A percentile compares a stretch with the other conserved stretches of the same genome.
Conservation (phyloP, 1,140 invertebrate genomes). For the Megalonaias nervosa region DNA sequence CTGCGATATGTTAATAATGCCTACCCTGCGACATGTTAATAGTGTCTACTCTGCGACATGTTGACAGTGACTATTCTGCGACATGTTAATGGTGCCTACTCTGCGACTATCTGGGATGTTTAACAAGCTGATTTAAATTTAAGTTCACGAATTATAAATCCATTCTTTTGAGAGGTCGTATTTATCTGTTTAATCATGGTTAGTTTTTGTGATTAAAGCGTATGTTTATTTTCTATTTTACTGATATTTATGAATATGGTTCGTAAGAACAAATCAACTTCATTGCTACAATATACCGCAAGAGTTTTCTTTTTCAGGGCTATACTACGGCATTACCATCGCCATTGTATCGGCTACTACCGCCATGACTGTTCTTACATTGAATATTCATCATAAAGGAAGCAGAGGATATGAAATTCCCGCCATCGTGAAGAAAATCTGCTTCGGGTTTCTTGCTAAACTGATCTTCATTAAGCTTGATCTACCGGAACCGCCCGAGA, state of each 20-base stretch:
- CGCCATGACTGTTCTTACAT: slow-evolving; percentile 80
- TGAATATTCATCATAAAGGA: slow-evolving; percentile 91
- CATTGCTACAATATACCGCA: not conserved
- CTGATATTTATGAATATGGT: slow-evolving; percentile 3
- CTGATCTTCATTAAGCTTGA: slow-evolving; percentile 74
- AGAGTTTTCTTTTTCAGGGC: slow-evolving; percentile 74
- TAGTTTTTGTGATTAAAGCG: not conserved
- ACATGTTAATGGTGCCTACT: too few species aligned
- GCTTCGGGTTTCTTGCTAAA: slow-evolving; percentile 75
- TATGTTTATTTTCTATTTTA: slow-evolving; percentile 4
- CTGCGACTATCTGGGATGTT: too few species aligned
- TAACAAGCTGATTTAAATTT: too few species aligned
- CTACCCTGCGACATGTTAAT: too few species aligned
- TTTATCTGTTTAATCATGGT: not conserved
- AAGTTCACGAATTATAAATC: not conserved
- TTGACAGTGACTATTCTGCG: too few species aligned
- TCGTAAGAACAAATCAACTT: not conserved
- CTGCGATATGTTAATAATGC: too few species aligned
- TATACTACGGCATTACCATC: slow-evolving; percentile 94
- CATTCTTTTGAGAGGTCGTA: not conserved
- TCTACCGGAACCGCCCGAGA: slow-evolving; percentile 39
- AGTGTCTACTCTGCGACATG: too few species aligned
- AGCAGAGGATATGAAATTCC: slow-evolving; percentile 85
- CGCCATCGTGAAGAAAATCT: slow-evolving; percentile 78
- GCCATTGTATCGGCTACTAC: slow-evolving; percentile 92